Evolutionary conservation across 2,888 invertebrate genomes (phyloP), one percentile per base, ranked within the genome.

Genomic region (Hemaris fuciformis): DNA sequence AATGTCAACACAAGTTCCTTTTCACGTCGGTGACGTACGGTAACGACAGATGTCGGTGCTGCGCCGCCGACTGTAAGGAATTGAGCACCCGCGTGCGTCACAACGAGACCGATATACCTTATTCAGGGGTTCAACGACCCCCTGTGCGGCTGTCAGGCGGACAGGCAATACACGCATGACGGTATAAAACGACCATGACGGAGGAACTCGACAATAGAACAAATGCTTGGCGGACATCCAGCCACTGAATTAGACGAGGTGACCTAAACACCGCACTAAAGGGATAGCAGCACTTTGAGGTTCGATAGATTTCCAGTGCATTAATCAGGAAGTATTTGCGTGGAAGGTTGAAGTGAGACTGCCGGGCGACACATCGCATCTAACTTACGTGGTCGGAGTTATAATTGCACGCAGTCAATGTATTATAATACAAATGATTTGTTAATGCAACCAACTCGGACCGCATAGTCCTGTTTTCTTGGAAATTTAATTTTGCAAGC

Each of bases 171-270:
- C 77, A 81, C 77, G 78, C 81, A 80, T 79, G 80, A 85, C 83
- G 82, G 77, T 81, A 83, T 76, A 85, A 87, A 84, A 86, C 82
- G 77, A 84, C 78, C 77, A 81, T 75, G 79, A 79, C 80, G 75
- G 73, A 74, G 64, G 69, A 62, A 72, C 75, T 76, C 86, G 77
- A 90, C 89, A 89, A 91, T 89, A 89, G 89, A 87, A 87, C 87
- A 83, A 88, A 86, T 83, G 84, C 78, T 89, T 91, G 91, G 91
- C 89, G 80, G 68, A 73, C 72, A 83, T 90, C 91, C 91, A 91
- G 89, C 71, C 85, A 77, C 86, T 79, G 83, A 90, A 81, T 88
- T 89, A 89, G 89, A 85, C 77, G 80, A 81, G 71, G 74, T 80
- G 79, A 82, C 79, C 83, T 80, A 81, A 82, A 77, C 77, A 45